Evolutionary conservation across 2,888 invertebrate species (phyloP).

Genomic region (Adela reaumurella): DNA sequence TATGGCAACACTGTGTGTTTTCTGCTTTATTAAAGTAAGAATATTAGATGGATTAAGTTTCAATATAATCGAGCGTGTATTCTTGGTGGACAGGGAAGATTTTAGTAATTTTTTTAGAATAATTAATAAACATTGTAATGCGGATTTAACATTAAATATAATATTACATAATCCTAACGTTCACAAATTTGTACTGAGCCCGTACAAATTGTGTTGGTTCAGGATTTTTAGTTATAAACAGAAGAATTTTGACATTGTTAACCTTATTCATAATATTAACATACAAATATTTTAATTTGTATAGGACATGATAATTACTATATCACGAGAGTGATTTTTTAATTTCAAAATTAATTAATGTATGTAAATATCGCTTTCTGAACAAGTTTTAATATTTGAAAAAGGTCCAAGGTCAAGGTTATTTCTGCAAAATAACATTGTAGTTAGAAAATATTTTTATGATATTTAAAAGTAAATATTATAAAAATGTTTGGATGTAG

Average conservation of each 20-base stretch:
- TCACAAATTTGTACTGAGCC: conserved; percentile 26
- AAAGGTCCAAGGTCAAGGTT: not conserved
- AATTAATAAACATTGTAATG: conserved; percentile 10
- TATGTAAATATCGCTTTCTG: not conserved
- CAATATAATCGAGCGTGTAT: conserved; percentile 4
- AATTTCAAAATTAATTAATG: not conserved
- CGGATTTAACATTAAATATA: conserved; percentile 24
- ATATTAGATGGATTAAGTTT: no score
- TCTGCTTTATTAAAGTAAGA: no score
- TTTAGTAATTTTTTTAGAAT: no score
- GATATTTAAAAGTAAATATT: conserved; percentile 6
- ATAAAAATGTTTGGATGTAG: conserved; percentile 11
- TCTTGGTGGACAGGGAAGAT: not conserved
- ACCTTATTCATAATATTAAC: no score
- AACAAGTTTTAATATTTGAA: conserved; percentile 1
- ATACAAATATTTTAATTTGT: no score
- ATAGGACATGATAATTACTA: no score
- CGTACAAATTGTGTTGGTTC: conserved; percentile 8
- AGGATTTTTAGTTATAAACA: no score
- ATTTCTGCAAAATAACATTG: not conserved
- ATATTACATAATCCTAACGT: conserved; percentile 19
- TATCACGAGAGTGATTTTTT: no score
- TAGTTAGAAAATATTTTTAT: not conserved
- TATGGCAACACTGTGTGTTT: no score
- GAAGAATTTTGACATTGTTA: no score